Base-by-base conservation (phyloP, 2,113 vertebrate species). In the Upupa epops region DNA sequence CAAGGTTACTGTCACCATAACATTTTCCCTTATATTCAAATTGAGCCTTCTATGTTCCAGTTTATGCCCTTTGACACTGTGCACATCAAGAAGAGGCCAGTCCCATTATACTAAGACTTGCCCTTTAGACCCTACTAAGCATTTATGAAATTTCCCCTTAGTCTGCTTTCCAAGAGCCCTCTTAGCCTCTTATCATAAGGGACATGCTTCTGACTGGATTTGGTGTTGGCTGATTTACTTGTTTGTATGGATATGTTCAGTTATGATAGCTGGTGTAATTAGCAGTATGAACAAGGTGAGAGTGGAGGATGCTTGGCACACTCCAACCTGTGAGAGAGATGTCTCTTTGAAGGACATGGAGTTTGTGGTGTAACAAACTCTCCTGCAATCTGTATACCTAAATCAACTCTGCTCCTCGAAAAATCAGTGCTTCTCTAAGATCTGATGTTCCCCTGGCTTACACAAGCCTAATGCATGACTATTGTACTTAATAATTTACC, bases 241-340 rank as follows among this genome's bases (percentile, higher is more conserved):
- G 48, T 25, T 14, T 0, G 2, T 18, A 0, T 15, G 11, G 42
- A 6, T 32, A 3, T 4, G 8, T 13, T n/a, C 19, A 31, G 29
- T 72, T 61, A 32, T 6, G 5, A 59, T 34, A 32, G 64, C 21
- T 24, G 65, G 17, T 54, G 22, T 46, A 54, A 40, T 46, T 46
- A 65, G 36, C 42, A 69, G 19, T 5, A 17, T 11, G 63, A 21
- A 28, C 36, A 51, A 9, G 32, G 28, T 17, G 40, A 58, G 26
- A 49, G 7, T 4, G 22, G 20, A 55, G 24, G 26, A 2, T 26
- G 22, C 31, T 5, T 31, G 31, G 22, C 54, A n/a, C 11, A 2
- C 14, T 56, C 51, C 45, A 1, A 72, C 36, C 22, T 58, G 55
- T 1, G 3, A 34, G 32, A 37, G 3, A 63, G 45, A 55, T 2